Conservation (phyloP, 1,140 invertebrate species). For the Lasaia peninsularis region DNA sequence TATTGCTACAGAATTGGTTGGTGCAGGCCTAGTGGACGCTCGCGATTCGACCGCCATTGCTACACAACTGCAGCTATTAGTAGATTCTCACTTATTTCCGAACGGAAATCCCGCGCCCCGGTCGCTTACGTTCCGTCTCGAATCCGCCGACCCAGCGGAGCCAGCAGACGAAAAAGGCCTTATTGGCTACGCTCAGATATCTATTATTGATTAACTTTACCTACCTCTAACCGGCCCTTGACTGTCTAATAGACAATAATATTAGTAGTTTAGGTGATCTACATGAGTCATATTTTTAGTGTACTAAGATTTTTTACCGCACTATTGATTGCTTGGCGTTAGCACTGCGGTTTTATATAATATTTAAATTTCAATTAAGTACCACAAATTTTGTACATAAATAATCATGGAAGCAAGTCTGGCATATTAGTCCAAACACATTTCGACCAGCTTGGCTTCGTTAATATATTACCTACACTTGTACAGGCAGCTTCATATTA, state of each 20-base stretch:
- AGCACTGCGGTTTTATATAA: conserved; percentile 5
- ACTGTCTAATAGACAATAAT: conserved; percentile 30
- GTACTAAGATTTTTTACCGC: conserved; percentile 1
- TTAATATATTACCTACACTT: too few relatives aligned
- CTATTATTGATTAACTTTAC: conserved; percentile 86
- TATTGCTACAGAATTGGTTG: conserved; percentile 96
- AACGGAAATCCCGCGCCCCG: conserved; percentile 41
- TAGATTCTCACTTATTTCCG: conserved; percentile 50
- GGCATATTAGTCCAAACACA: too few relatives aligned
- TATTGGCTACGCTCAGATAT: conserved; percentile 97
- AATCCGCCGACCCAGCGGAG: conserved; percentile 85
- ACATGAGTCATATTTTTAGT: conserved; percentile 24
- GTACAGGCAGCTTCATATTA: too few relatives aligned
- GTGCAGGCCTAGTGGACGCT: conserved; percentile 95
- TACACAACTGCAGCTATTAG: conserved; percentile 94
- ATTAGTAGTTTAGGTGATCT: conserved; percentile 19
- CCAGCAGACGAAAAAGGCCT: conserved; percentile 95
- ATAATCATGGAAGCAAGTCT: too few relatives aligned
- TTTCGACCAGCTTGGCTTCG: too few relatives aligned
- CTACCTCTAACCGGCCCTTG: conserved; percentile 13
- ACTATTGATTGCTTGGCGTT: background rate
- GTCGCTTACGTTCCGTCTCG: conserved; percentile 92
- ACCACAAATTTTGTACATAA: too few relatives aligned
- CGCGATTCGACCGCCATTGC: conserved; percentile 94
- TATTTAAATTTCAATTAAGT: too few relatives aligned